Conservation (phyloP, 92 coral and sea anemone genomes). For the Meandrina meandrites region DNA sequence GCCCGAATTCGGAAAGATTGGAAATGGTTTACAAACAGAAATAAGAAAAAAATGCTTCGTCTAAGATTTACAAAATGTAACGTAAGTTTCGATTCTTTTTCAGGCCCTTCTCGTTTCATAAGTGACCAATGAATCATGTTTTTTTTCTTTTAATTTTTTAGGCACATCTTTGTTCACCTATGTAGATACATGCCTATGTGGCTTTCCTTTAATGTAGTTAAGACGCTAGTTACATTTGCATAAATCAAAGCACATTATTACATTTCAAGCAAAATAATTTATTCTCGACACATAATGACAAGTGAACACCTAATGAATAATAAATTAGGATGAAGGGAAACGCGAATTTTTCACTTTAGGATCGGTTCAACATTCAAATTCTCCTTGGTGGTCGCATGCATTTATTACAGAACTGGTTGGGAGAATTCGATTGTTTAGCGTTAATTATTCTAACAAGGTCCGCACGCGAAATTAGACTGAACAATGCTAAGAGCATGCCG, state of each 20-base stretch:
- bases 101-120: conserved; percentile 2
- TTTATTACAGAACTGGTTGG: neutral
- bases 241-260: conserved; percentile 15
- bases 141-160: neutral
- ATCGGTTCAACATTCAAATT: neutral
- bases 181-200: neutral
- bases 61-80: neutral
- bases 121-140: neutral
- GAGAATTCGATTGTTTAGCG: neutral
- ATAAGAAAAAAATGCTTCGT: neutral
- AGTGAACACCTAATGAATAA: neutral
- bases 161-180: neutral
- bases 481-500: too few species aligned
- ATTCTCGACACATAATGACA: neutral
- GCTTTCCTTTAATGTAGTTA: neutral
- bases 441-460: too few species aligned
- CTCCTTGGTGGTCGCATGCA: neutral
- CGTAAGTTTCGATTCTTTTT: neutral
- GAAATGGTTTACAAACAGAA: neutral
- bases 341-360: neutral
- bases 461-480: too few species aligned
- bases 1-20: neutral
- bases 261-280: conserved; percentile 2
- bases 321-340: neutral
- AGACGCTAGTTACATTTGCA: conserved; percentile 20